Conservation (phyloP, 2,888 invertebrate species). For the Alitta virens region DNA sequence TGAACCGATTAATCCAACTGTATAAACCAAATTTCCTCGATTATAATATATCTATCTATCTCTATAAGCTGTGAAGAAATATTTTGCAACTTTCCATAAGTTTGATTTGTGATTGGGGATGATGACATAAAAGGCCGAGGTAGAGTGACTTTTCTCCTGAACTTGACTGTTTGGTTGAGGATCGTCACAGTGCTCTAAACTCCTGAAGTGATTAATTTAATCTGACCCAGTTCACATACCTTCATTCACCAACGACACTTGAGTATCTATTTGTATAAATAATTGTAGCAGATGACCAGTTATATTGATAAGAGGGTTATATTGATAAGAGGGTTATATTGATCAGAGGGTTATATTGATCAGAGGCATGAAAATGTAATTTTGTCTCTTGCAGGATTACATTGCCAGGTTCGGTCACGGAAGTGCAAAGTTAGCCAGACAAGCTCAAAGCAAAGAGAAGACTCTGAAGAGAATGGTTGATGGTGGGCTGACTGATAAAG, state of each 20-base stretch:
- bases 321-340: no score
- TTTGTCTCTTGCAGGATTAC: constrained; percentile 71
- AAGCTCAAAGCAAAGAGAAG: constrained; percentile 99
- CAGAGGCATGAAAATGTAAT: background rate
- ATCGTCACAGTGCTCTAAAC: constrained; percentile 2
- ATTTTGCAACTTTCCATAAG: no score
- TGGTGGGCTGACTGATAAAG: constrained; percentile 93
- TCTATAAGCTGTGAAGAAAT: no score
- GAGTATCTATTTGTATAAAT: background rate
- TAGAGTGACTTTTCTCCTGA: constrained; percentile 32
- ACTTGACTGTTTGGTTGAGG: background rate
- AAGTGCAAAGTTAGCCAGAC: constrained; percentile 94
- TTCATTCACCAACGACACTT: no score
- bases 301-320: no score
- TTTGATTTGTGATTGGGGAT: constrained; percentile 27
- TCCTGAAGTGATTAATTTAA: background rate
- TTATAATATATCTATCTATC: no score
- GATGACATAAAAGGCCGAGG: constrained; percentile 52
- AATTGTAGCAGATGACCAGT: background rate
- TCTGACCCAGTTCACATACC: no score
- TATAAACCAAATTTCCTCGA: no score
- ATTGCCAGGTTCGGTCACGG: constrained; percentile 99
- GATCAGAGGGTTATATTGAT: no score
- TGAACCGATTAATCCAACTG: no score
- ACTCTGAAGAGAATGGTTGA: constrained; percentile 99